A percentile compares a stretch with the other conserved stretches of the same genome.
Conservation (phyloP, 1,140 invertebrate genomes). For the Bombus fervidus region DNA sequence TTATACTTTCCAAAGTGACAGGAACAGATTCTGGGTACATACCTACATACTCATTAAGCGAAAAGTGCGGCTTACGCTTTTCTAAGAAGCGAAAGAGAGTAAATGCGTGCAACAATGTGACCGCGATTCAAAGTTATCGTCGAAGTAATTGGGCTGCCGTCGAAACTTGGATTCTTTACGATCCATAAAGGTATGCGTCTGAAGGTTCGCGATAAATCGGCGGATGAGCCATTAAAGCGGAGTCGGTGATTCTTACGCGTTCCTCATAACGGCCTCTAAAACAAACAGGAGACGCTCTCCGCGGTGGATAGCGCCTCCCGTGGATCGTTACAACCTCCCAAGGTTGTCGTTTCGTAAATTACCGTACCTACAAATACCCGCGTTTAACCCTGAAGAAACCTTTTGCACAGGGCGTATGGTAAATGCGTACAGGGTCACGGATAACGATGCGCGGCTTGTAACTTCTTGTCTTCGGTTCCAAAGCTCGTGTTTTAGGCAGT, state of each 20-base stretch:
- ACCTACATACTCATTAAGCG: neutral
- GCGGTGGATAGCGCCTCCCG: conserved; percentile 37
- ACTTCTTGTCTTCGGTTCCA: conserved; percentile 34
- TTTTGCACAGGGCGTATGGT: conserved; percentile 8
- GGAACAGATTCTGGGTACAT: neutral
- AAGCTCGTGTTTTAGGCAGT: neutral
- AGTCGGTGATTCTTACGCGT: conserved; percentile 57
- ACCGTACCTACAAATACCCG: conserved; percentile 59
- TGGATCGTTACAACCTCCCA: conserved; percentile 51
- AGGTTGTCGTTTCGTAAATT: conserved; percentile 69
- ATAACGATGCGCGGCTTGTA: conserved; percentile 55
- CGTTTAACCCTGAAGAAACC: conserved; percentile 51
- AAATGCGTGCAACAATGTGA: conserved; percentile 51
- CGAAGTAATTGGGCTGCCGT: conserved; percentile 67
- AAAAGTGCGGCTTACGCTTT: neutral
- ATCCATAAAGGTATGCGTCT: conserved; percentile 70
- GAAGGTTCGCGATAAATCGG: conserved; percentile 60
- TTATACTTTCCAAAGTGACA: neutral
- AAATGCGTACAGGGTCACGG: conserved; percentile 45
- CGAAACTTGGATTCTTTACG: conserved; percentile 72
- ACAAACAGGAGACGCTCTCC: conserved; percentile 59
- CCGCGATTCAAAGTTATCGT: conserved; percentile 58
- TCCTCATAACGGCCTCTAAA: conserved; percentile 64
- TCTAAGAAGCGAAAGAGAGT: neutral
- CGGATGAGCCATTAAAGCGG: conserved; percentile 70